phyloP scores from a whole-genome alignment of 2,113 vertebrate genomes.

The Suricata suricatta region DNA sequence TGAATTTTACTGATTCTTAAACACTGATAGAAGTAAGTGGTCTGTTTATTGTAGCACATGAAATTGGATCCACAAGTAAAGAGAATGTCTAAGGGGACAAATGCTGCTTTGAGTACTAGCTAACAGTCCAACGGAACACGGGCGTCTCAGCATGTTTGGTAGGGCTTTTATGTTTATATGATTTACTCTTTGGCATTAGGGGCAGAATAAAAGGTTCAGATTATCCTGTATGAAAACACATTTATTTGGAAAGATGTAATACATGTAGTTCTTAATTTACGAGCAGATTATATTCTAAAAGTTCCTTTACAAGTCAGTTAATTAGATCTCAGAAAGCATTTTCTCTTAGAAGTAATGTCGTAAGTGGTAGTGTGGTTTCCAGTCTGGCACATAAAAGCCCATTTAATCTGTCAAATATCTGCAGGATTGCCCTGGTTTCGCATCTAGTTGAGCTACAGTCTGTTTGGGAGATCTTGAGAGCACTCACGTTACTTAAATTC shows the following conservation, averaged over 20 bases:
- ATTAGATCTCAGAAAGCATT: constrained; percentile 57
- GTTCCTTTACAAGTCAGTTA: constrained; percentile 44
- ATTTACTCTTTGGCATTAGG: constrained; percentile 38
- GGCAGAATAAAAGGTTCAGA: constrained; percentile 22
- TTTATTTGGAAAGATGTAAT: constrained; percentile 49
- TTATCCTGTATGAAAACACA: constrained; percentile 29
- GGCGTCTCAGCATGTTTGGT: not conserved
- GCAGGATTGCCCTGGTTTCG: not conserved
- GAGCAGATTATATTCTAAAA: constrained; percentile 1
- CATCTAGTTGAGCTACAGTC: not conserved
- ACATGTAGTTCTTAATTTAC: constrained; percentile 19
- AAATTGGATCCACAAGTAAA: not conserved
- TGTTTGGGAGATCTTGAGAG: not conserved
- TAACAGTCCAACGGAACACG: not conserved
- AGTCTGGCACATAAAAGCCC: not conserved
- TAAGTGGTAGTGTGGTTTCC: constrained; percentile 48
- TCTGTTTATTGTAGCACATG: not conserved
- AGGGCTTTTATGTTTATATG: not conserved
- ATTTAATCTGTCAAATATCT: constrained; percentile 5
- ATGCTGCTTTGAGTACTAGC: not conserved
- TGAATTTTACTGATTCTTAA: constrained; percentile 43
- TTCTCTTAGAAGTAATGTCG: constrained; percentile 30
- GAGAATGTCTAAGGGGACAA: not conserved
- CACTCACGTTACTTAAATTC: constrained; percentile 5
- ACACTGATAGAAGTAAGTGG: not conserved